A percentile compares a stretch with the other conserved stretches of the same genome.
These are phyloP conservation scores for Leptinotarsa haldemani DNA, from an alignment of 2,888 invertebrate species.

Conservation along the genomic window DNA sequence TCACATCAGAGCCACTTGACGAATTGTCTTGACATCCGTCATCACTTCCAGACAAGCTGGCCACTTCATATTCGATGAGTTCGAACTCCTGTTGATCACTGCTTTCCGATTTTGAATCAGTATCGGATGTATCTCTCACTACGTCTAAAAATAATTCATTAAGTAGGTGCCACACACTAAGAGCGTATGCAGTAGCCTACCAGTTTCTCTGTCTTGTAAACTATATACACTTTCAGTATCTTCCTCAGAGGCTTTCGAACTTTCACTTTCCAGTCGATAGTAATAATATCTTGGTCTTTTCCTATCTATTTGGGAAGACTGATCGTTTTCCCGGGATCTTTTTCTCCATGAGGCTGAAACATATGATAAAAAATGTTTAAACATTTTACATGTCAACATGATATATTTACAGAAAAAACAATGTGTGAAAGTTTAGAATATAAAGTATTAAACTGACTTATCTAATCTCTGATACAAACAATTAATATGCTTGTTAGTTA, in stretches of 20 bases:
- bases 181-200: conserved; percentile 63
- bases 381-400: neutral
- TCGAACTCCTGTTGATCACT: conserved; percentile 51
- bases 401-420: no score
- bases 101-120: conserved; percentile 55
- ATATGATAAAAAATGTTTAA: conserved; percentile 20
- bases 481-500: no score
- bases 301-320: conserved; percentile 41
- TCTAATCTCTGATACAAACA: no score
- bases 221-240: conserved; percentile 73
- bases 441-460: no score
- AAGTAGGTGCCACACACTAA: conserved; percentile 42
- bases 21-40: conserved; percentile 60
- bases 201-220: conserved; percentile 75
- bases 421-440: no score
- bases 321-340: conserved; percentile 44
- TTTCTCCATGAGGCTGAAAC: conserved; percentile 52
- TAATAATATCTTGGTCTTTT: conserved; percentile 53
- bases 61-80: conserved; percentile 65
- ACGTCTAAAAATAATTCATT: conserved; percentile 62
- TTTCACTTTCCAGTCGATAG: conserved; percentile 65
- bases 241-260: conserved; percentile 58
- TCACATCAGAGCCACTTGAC: conserved; percentile 70
- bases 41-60: conserved; percentile 67
- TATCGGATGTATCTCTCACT: conserved; percentile 63